Evolutionary conservation across 2,888 invertebrate genomes (phyloP).

Genomic region (Nomada fabriciana): DNA sequence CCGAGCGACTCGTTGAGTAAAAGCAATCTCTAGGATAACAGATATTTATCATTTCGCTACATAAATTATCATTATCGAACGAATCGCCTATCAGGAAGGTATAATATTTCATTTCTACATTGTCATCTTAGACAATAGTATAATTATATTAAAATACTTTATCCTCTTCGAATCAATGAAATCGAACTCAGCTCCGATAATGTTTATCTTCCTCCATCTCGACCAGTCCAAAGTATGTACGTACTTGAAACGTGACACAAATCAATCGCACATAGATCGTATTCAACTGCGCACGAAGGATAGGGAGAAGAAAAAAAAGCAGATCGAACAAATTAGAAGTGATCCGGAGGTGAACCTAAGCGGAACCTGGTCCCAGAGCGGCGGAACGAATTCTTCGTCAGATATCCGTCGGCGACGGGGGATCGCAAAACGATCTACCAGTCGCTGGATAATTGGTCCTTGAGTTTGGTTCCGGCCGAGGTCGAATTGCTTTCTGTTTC

Average conservation of each 20-base stretch:
- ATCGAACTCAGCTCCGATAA: background rate
- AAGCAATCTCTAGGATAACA: no score
- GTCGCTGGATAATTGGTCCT: conserved; percentile 72
- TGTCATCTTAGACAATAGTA: no score
- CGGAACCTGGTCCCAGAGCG: conserved; percentile 21
- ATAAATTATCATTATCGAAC: no score
- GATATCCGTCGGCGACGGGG: conserved; percentile 41
- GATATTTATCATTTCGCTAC: no score
- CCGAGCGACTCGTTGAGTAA: no score
- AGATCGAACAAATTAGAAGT: background rate
- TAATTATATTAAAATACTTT: no score
- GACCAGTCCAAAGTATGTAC: background rate
- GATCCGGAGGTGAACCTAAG: conserved; percentile 1
- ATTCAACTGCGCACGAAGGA: background rate
- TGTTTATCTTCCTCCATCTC: background rate
- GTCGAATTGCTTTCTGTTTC: conserved; percentile 76
- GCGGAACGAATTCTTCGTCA: conserved; percentile 51
- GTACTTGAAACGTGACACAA: background rate
- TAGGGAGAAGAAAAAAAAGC: background rate
- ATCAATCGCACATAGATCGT: background rate
- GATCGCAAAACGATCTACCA: conserved; percentile 61
- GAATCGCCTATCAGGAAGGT: no score
- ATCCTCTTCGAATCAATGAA: background rate
- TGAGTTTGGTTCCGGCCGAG: conserved; percentile 74
- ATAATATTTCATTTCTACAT: no score